Base-by-base conservation (phyloP, 2,113 vertebrate species). In the Peromyscus polionotus region DNA sequence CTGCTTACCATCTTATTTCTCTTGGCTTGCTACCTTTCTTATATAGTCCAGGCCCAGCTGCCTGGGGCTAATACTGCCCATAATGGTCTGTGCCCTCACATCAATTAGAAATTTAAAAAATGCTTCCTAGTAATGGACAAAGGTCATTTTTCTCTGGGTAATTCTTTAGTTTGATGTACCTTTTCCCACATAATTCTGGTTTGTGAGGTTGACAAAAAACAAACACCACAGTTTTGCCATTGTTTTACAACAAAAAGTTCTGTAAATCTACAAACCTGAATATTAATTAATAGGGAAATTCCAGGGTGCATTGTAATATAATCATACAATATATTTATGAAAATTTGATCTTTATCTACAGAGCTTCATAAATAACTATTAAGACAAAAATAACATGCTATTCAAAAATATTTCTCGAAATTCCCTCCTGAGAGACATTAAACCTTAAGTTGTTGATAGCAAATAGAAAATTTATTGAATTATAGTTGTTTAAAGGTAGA, bases 401-500 rank as follows among this genome's bases (percentile, higher is more conserved):
- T 76, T 72, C 54, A 88, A 95, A 42, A 95, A 33, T 31, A 36
- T 88, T 89, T 94, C 3, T 48, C 33, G 36, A 89, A 79, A 96
- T 80, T 70, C 5, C 91, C 83, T 61, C 14, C 63, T 84, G 68
- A 93, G 42, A 92, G 45, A 86, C 17, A 93, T 94, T 81, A 72
- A 95, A 90, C 88, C 77, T 36, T 19, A 48, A 63, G 24, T 89
- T 73, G 1, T 88, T 85, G 54, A 48, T 87, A 89, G 88, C 87
- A 7, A 95, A 95, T 68, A 84, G 16, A 3, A 89, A 94, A 81
- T 39, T 65, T 92, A 89, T 95, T 89, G 92, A 90, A 92, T 86
- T 93, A 22, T 48, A 93, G 26, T 70, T 95, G 61, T 93, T 95
- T 90, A 33, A 83, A 85, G 26, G n/a, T 73, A 31, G 63, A 33